Percentiles rank a stretch among this genome's conserved stretches.
Evolutionary conservation across 2,113 vertebrate genomes (phyloP).

Genomic region (Calidris pugnax): DNA sequence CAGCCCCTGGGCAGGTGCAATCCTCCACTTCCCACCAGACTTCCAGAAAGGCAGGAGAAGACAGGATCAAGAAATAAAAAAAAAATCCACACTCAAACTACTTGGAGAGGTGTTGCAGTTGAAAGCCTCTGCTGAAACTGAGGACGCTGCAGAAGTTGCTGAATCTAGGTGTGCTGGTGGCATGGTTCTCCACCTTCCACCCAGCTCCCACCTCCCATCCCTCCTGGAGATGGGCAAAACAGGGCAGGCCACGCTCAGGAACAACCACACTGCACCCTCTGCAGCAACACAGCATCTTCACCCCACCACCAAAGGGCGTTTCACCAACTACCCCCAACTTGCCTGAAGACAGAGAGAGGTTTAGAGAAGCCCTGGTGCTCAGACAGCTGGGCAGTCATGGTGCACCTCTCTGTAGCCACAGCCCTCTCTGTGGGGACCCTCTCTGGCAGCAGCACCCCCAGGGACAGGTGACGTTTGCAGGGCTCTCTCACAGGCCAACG

Average conservation of each 20-base stretch:
- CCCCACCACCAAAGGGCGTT: accelerated
- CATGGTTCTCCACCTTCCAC: background rate
- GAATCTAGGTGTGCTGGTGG: background rate
- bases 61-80: background rate
- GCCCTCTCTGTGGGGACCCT: background rate
- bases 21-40: background rate
- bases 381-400: accelerated
- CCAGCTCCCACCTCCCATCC: background rate
- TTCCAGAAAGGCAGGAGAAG: background rate
- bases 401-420: accelerated
- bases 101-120: accelerated
- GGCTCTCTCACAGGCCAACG: background rate
- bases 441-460: background rate
- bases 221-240: background rate
- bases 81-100: background rate
- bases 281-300: accelerated
- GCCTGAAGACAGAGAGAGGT: background rate
- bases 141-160: background rate
- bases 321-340: background rate
- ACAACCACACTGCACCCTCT: accelerated
- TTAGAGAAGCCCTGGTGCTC: background rate
- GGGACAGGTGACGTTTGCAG: background rate
- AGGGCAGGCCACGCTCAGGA: accelerated
- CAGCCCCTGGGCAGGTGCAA: background rate
- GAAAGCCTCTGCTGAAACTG: background rate